Evolutionary conservation across 2,113 vertebrate species (phyloP), one percentile per base, ranked within the genome.

Genomic region (Oreotrochilus melanogaster): DNA sequence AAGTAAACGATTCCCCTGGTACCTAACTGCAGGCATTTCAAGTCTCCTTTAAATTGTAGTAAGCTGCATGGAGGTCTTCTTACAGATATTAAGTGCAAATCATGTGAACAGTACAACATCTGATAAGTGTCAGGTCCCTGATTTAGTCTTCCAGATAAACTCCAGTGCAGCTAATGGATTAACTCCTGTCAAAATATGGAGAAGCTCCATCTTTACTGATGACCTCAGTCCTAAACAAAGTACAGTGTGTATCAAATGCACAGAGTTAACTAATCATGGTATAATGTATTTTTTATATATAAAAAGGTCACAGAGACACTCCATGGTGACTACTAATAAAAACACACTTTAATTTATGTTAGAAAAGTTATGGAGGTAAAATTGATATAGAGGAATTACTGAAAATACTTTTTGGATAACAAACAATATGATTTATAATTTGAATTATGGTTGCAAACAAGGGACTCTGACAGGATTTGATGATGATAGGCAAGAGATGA

Each of bases 161-260:
- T 54, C 76, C 51, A 50, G 67, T 62, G 53, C 33, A 79, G 73
- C 50, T 78, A 89, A 96, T 89, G 75, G 65, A 92, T 88, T 48
- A 89, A 47, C 22, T 56, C 43, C 58, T 86, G 35, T 18, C 43
- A 64, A 95, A 92, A 86, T 90, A 94, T 74, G 54, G 71, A 92
- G 78, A 37, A 88, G 58, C 39, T 94, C 64, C 80, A 50, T 2
- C 1, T 89, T 78, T 74, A 69, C 54, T 65, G 51, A 84, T 39
- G 51, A 82, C 23, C 31, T 74, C 62, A 88, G 75, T 90, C 74
- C 30, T 61, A 66, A 95, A 90, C n/a, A 92, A 96, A 96, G 96
- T 86, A 51, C 12, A 51, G 57, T 71, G 31, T 24, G 31, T 24
- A 79, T 53, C 58, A 79, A 91, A 94, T 31, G 28, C 62, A 78